Evolutionary conservation across 1,140 invertebrate species (phyloP).

Genomic region (Plutomurus gul): DNA sequence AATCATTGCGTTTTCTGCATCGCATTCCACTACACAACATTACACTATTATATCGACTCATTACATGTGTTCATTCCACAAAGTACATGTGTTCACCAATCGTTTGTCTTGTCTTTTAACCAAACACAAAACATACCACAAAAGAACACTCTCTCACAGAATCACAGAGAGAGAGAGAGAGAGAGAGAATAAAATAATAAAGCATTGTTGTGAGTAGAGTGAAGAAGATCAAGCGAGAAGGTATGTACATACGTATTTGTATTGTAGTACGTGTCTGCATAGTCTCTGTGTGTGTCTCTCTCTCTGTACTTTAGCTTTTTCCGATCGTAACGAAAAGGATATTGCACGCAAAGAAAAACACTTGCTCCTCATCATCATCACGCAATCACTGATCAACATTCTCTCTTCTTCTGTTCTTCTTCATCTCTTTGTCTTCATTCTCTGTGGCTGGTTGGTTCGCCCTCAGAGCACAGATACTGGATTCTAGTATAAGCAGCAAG

Average conservation of each 20-base stretch:
- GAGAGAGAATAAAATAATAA: too few species aligned
- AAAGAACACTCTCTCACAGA: background rate
- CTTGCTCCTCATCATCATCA: constrained; percentile 26
- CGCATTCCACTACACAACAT: background rate
- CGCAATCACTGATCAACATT: constrained; percentile 26
- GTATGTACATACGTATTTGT: background rate
- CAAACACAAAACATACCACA: too few species aligned
- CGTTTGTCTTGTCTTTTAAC: constrained; percentile 11
- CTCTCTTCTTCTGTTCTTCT: constrained; percentile 6
- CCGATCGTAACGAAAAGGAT: constrained; percentile 5
- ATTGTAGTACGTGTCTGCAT: background rate
- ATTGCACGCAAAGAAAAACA: constrained; percentile 29
- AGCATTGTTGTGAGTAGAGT: too few species aligned
- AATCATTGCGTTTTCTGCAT: background rate
- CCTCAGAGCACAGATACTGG: background rate
- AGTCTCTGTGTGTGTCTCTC: background rate
- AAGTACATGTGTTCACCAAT: background rate
- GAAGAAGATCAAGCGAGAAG: too few species aligned
- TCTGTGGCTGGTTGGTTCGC: too few species aligned
- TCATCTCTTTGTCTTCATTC: constrained; percentile 19
- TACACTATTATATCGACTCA: too few species aligned
- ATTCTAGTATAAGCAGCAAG: too few species aligned
- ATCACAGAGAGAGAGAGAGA: too few species aligned
- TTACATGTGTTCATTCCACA: constrained; percentile 17
- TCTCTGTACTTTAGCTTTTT: too few species aligned